These are phyloP conservation scores for Lochmaea crataegi DNA, from an alignment of 2,888 invertebrate genomes.

Conservation along the genomic window DNA sequence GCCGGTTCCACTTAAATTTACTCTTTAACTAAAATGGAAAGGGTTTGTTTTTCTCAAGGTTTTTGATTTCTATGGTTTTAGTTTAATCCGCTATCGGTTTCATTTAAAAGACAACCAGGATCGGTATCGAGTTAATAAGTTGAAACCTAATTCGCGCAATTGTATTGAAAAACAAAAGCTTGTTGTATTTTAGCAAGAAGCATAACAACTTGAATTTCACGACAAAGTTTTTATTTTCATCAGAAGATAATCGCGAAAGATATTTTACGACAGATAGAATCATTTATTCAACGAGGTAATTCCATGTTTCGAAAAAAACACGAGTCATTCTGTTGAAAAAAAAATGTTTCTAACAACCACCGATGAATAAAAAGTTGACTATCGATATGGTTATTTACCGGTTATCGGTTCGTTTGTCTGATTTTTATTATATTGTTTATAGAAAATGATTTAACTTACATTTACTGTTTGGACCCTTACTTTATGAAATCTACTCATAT, in stretches of 20 bases:
- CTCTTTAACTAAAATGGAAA: conserved; percentile 47
- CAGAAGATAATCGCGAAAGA: not conserved
- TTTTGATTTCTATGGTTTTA: conserved; percentile 42
- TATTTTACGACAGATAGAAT: too few relatives aligned
- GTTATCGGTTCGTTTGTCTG: too few relatives aligned
- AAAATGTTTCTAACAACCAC: too few relatives aligned
- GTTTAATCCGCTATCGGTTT: conserved; percentile 50
- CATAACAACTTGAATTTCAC: conserved; percentile 51
- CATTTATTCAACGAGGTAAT: too few relatives aligned
- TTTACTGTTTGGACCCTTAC: too few relatives aligned
- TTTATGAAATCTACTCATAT: too few relatives aligned
- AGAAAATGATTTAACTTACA: too few relatives aligned
- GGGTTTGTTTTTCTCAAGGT: conserved; percentile 46
- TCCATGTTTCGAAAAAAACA: not conserved
- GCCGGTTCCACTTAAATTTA: conserved; percentile 48
- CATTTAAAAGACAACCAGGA: conserved; percentile 49
- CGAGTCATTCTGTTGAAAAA: too few relatives aligned
- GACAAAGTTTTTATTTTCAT: conserved; percentile 41
- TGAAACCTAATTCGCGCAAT: conserved; percentile 57
- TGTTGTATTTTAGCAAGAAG: conserved; percentile 50
- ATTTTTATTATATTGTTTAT: too few relatives aligned
- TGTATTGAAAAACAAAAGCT: conserved; percentile 53
- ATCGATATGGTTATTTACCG: too few relatives aligned
- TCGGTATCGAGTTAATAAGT: conserved; percentile 50
- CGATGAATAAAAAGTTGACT: too few relatives aligned